Evolutionary conservation across 1,140 invertebrate species (phyloP).

Genomic region (Heliconius eleuchia): DNA sequence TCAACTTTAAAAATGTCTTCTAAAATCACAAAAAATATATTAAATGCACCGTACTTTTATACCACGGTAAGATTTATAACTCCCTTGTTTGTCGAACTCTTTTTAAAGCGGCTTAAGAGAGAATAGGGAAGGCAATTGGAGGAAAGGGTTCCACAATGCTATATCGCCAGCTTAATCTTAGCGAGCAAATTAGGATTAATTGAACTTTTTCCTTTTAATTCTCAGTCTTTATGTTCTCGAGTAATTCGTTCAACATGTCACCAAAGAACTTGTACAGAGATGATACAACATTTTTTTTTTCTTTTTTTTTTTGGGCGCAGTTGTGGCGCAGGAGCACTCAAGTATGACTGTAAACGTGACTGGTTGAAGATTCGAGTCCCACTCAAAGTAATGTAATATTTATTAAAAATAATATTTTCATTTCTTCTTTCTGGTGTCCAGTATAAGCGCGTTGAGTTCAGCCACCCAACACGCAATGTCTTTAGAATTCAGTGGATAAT

Average conservation of each 20-base stretch:
- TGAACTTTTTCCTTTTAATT: conserved; percentile 76
- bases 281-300: conserved; percentile 38
- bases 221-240: conserved; percentile 61
- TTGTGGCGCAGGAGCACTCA: too few relatives aligned
- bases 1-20: too few relatives aligned
- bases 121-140: conserved; percentile 62
- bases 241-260: conserved; percentile 71
- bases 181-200: conserved; percentile 80
- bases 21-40: neutral
- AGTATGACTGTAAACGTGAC: too few relatives aligned
- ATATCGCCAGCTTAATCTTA: conserved; percentile 77
- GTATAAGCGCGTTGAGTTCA: too few relatives aligned
- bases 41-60: neutral
- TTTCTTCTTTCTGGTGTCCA: too few relatives aligned
- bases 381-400: too few relatives aligned
- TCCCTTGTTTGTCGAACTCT: conserved; percentile 74
- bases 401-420: neutral
- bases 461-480: too few relatives aligned
- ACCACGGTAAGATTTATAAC: conserved; percentile 43
- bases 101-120: conserved; percentile 76
- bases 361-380: too few relatives aligned
- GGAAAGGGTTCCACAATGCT: conserved; percentile 72
- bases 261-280: conserved; percentile 52
- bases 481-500: too few relatives aligned
- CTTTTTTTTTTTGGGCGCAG: neutral